These are phyloP conservation scores for Cheumatopsyche charites DNA, from an alignment of 1,140 invertebrate genomes.

Conservation along the genomic window DNA sequence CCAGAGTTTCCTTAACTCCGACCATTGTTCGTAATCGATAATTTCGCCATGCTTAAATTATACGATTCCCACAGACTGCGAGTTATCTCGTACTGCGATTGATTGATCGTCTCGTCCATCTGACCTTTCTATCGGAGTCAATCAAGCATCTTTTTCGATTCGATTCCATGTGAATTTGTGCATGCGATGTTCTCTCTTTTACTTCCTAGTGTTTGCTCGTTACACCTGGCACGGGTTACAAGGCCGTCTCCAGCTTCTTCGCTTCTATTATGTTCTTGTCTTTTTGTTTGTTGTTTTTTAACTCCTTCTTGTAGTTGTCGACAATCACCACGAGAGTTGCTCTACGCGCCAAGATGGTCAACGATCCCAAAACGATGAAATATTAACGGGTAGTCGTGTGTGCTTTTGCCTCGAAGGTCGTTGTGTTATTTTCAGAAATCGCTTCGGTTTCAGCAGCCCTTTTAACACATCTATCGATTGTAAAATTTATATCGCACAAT, in stretches of 20 bases:
- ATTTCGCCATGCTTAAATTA: not conserved
- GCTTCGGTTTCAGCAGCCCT: not conserved
- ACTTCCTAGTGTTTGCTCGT: not conserved
- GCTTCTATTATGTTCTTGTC: not conserved
- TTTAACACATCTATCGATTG: too few species aligned
- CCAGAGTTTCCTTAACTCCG: constrained; percentile 9
- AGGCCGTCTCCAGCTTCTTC: constrained; percentile 13
- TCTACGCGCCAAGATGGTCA: constrained; percentile 21
- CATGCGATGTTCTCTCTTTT: not conserved
- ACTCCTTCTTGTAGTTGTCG: not conserved
- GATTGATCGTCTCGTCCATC: not conserved
- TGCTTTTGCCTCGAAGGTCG: constrained; percentile 11
- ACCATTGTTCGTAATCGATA: constrained; percentile 9
- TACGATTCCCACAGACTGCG: not conserved
- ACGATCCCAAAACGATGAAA: constrained; percentile 23
- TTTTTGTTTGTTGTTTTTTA: not conserved
- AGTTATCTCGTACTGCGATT: constrained; percentile 12
- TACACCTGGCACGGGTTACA: constrained; percentile 1
- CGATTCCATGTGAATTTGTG: not conserved
- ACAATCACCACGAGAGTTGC: constrained; percentile 2
- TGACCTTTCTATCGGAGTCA: not conserved
- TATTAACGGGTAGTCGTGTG: constrained; percentile 9
- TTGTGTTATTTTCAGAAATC: constrained; percentile 12
- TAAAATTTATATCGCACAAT: too few species aligned
- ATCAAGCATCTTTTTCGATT: not conserved